A percentile compares a stretch with the other conserved stretches of the same genome.
Evolutionary conservation across 2,888 invertebrate genomes (phyloP).

Genomic region (Polyommatus iphigenia): DNA sequence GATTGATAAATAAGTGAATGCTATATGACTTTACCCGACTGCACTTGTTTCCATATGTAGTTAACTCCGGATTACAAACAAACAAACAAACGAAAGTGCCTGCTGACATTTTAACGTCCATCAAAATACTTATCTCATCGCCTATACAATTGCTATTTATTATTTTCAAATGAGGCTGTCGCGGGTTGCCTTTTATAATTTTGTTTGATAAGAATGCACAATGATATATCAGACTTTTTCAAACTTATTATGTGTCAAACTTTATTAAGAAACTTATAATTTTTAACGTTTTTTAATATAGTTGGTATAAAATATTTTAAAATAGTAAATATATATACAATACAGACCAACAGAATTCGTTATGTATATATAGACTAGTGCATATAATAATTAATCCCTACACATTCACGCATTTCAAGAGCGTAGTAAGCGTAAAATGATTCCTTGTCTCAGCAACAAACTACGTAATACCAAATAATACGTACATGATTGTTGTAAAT

Average conservation of each 20-base stretch:
- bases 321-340: background rate
- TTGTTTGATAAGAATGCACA: too few species aligned
- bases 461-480: background rate
- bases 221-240: too few species aligned
- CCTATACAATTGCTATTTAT: background rate
- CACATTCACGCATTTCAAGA: constrained; percentile 18
- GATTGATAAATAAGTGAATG: constrained; percentile 40
- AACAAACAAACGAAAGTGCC: background rate
- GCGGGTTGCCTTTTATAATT: too few species aligned
- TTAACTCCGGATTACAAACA: background rate
- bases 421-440: constrained; percentile 20
- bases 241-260: too few species aligned
- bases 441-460: constrained; percentile 18
- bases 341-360: background rate
- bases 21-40: constrained; percentile 16
- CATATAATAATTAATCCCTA: constrained; percentile 12
- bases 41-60: background rate
- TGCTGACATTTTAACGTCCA: background rate
- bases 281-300: too few species aligned
- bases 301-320: too few species aligned
- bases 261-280: too few species aligned
- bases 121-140: background rate
- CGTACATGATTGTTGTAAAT: background rate
- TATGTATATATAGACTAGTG: background rate
- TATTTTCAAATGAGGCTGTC: background rate